These are phyloP conservation scores for Dynastes hyllus DNA, from an alignment of 2,888 invertebrate genomes.

Conservation along the genomic window DNA sequence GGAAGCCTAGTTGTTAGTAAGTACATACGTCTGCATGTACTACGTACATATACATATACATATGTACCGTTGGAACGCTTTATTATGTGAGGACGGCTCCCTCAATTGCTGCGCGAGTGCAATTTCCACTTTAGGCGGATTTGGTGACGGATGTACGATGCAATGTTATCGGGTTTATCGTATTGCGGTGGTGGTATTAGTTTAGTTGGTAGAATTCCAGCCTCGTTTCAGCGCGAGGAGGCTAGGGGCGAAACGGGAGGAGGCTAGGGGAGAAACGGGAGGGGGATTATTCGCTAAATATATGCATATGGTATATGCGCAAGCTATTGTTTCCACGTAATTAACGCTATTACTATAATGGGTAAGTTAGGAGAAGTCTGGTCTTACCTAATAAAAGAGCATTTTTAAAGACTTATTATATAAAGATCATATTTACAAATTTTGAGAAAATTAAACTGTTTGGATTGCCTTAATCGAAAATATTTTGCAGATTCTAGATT, in stretches of 20 bases:
- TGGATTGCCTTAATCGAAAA: no score
- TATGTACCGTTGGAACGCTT: not conserved
- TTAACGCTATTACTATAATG: not conserved
- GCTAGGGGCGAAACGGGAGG: no score
- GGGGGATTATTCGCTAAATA: not conserved
- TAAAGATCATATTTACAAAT: no score
- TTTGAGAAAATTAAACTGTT: no score
- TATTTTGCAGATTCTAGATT: no score
- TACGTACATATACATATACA: no score
- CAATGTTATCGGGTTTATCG: constrained; percentile 3
- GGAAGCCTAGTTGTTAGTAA: not conserved
- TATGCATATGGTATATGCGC: not conserved
- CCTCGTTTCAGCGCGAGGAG: no score
- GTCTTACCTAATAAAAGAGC: no score
- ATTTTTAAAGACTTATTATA: no score
- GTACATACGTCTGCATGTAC: no score
- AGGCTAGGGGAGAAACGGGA: not conserved
- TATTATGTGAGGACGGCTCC: not conserved
- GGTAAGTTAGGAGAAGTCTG: no score
- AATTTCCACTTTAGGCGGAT: constrained; percentile 11
- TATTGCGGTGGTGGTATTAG: not conserved
- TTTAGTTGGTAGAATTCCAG: not conserved
- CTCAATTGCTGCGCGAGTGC: not conserved
- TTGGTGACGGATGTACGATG: constrained; percentile 13
- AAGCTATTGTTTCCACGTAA: not conserved